Evolutionary conservation across 2,888 invertebrate genomes (phyloP).

Genomic region (Zaprionus obscuricornis): DNA sequence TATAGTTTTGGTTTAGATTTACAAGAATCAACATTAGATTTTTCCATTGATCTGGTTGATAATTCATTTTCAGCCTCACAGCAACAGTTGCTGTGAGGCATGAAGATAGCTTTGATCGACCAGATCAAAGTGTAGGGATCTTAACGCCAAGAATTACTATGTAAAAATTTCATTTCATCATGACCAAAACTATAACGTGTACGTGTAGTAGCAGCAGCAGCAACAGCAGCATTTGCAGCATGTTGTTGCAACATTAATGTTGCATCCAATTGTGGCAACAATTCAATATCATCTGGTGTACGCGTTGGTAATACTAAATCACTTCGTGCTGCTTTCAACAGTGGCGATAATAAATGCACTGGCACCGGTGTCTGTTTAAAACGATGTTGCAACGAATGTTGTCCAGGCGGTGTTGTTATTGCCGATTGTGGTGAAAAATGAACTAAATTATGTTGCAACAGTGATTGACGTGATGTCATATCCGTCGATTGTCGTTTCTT

Average conservation of each 20-base stretch:
- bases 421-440: constrained; percentile 76
- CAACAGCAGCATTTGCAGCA: no score
- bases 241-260: no score
- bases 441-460: constrained; percentile 59
- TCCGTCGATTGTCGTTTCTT: background rate
- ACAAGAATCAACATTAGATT: constrained; percentile 81
- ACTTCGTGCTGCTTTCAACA: constrained; percentile 73
- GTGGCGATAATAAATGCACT: constrained; percentile 59
- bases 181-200: constrained; percentile 82
- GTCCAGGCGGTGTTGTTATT: constrained; percentile 67
- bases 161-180: no score
- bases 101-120: no score
- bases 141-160: no score
- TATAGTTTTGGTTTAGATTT: constrained; percentile 83
- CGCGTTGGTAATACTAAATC: constrained; percentile 75
- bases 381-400: no score
- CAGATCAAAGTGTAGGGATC: no score
- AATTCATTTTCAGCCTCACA: constrained; percentile 80
- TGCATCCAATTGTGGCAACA: constrained; percentile 61
- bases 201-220: constrained; percentile 20
- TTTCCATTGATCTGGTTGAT: constrained; percentile 83
- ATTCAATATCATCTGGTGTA: constrained; percentile 72
- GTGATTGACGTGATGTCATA: constrained; percentile 31
- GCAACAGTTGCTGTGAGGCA: constrained; percentile 63
- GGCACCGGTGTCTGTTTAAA: constrained; percentile 58